Percentiles rank a stretch among this genome's conserved stretches.
These are phyloP conservation scores for Hiodon alosoides DNA, from an alignment of 2,113 vertebrate genomes.

Conservation along the genomic window DNA sequence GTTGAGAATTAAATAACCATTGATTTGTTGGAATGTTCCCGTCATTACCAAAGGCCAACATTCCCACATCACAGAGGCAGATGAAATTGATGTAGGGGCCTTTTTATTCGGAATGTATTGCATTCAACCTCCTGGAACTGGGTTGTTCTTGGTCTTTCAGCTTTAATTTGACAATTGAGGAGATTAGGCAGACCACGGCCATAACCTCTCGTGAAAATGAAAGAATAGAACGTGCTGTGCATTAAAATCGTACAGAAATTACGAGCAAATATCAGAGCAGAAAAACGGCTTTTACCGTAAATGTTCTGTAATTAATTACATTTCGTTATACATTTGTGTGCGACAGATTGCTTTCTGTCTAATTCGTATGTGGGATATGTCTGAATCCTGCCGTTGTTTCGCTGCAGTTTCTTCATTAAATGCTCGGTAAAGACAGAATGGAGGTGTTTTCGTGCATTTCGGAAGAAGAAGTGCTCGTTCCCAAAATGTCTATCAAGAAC, in stretches of 20 bases:
- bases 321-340: too few relatives aligned
- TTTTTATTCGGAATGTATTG: conserved; percentile 57
- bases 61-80: conserved; percentile 71
- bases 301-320: too few relatives aligned
- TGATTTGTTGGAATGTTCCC: conserved; percentile 86
- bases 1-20: conserved; percentile 95
- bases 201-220: conserved; percentile 28
- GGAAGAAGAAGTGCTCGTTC: conserved; percentile 23
- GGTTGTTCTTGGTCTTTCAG: conserved; percentile 30
- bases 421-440: not conserved
- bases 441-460: conserved; percentile 16
- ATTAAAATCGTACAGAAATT: conserved; percentile 25
- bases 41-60: conserved; percentile 88
- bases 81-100: conserved; percentile 68
- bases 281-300: not conserved
- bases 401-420: not conserved
- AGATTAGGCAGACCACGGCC: conserved; percentile 25
- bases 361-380: too few relatives aligned
- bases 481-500: conserved; percentile 30
- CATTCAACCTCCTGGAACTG: conserved; percentile 38
- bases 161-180: conserved; percentile 31
- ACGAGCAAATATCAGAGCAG: conserved; percentile 1
- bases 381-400: too few relatives aligned
- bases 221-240: not conserved
- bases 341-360: too few relatives aligned